Evolutionary conservation across 2,888 invertebrate genomes (phyloP), one percentile per base, ranked within the genome.

Genomic region (Drosophila hawaiiensis): DNA sequence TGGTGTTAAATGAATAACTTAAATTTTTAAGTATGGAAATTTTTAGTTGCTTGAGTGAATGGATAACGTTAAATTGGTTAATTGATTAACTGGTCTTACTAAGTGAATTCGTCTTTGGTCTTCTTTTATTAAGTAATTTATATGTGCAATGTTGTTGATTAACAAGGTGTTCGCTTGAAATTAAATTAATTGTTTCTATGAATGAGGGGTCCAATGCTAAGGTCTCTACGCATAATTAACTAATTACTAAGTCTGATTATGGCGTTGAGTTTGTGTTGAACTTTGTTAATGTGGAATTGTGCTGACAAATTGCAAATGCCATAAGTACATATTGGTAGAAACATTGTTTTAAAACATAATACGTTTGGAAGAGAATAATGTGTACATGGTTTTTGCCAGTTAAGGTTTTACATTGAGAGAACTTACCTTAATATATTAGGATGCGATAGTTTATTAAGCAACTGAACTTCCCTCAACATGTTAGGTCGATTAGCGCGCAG

Each of bases 401-500:
- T 2, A 4, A 16, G 0, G 0, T n/a, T 16, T 33, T 4, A 16
- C 25, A 25, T 16, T 9, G 39, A 14, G 5, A 10, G 1, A 9
- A 67, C 92, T 91, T 92, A 98, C 97, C 97, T 97, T 89, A 99
- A 95, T 92, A 99, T 98, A 94, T 99, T 98, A 73, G 97, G 97
- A 94, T 99, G 98, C 91, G 97, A 97, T 82, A 99, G 95, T 92
- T 97, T 96, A 94, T 99, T 99, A 97, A 99, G 98, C 90, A 99
- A 96, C 94, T 99, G 98, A 82, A 98, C 98, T 94, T 99, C 99
- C 92, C 98, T 97, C 91, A 99, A 95, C 97, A 99, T 99, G 94
- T 98, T 98, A 88, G 97, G 97, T 91, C 98, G 95, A 94, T 99
- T 98, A 89, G 98, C 97, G 78, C 97, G 95, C 92, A 97, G 96